Conservation (phyloP, 2,888 invertebrate genomes). For the Stenichneumon culpator region DNA sequence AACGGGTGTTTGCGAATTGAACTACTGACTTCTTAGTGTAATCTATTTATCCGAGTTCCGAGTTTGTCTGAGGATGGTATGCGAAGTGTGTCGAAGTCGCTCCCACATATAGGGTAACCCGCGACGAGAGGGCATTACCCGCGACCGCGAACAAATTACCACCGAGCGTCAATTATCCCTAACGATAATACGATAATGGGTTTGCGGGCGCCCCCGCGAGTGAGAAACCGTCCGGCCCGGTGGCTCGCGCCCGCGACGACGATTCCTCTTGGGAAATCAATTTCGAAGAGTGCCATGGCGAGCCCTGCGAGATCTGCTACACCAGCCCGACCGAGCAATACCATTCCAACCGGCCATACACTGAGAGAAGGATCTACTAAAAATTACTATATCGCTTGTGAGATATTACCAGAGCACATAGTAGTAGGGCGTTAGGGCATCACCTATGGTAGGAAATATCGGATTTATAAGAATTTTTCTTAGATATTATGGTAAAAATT, state of each 20-base stretch:
- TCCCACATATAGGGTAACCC: conserved; percentile 37
- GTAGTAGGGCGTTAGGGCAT: too few species aligned
- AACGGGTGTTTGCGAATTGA: not conserved
- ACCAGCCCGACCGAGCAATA: conserved; percentile 21
- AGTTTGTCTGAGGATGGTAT: conserved; percentile 9
- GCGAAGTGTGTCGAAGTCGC: not conserved
- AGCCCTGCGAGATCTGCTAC: conserved; percentile 26
- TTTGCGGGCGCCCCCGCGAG: conserved; percentile 52
- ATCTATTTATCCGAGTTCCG: not conserved
- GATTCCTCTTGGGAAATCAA: conserved; percentile 67
- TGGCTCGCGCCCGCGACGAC: conserved; percentile 48
- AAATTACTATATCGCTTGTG: too few species aligned
- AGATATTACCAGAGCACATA: too few species aligned
- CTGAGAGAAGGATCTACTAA: too few species aligned
- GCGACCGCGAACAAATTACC: conserved; percentile 58
- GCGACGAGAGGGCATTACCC: conserved; percentile 55
- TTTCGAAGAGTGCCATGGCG: conserved; percentile 64
- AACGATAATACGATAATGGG: conserved; percentile 68
- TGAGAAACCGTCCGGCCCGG: conserved; percentile 54
- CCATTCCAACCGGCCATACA: conserved; percentile 22
- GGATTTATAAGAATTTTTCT: too few species aligned
- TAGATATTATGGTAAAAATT: too few species aligned
- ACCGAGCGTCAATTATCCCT: conserved; percentile 64
- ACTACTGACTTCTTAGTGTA: not conserved
- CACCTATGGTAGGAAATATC: too few species aligned